Evolutionary conservation across 1,140 invertebrate species (phyloP).

Genomic region (Anoplophora glabripennis): DNA sequence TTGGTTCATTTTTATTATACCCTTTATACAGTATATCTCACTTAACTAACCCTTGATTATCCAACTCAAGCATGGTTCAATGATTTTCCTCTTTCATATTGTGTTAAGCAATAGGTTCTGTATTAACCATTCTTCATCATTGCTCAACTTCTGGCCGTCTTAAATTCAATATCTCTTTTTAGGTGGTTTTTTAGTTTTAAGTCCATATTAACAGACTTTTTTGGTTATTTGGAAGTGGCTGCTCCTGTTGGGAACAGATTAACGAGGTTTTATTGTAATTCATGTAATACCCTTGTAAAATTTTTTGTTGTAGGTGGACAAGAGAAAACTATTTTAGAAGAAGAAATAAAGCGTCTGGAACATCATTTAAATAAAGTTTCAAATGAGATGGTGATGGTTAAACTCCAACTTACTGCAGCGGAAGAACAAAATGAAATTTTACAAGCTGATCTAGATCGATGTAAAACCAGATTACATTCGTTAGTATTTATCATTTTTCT

Average conservation of each 20-base stretch:
- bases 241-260: neutral
- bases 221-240: neutral
- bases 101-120: too few species aligned
- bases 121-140: too few species aligned
- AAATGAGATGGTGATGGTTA: constrained; percentile 19
- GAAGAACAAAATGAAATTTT: constrained; percentile 34
- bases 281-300: neutral
- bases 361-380: constrained; percentile 26
- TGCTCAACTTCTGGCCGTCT: too few species aligned
- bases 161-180: too few species aligned
- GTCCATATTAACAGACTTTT: neutral
- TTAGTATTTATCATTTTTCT: neutral
- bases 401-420: constrained; percentile 23
- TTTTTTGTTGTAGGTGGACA: neutral
- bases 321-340: constrained; percentile 26
- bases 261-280: neutral
- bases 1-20: too few species aligned
- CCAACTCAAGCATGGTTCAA: too few species aligned
- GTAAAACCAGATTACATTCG: constrained; percentile 18
- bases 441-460: constrained; percentile 21
- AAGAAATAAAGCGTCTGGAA: constrained; percentile 26
- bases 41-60: too few species aligned
- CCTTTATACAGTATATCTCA: too few species aligned
- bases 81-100: too few species aligned
- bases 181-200: too few species aligned